These are phyloP conservation scores for Semotilus atromaculatus DNA, from an alignment of 2,797 vertebrate species.

Conservation along the genomic window DNA sequence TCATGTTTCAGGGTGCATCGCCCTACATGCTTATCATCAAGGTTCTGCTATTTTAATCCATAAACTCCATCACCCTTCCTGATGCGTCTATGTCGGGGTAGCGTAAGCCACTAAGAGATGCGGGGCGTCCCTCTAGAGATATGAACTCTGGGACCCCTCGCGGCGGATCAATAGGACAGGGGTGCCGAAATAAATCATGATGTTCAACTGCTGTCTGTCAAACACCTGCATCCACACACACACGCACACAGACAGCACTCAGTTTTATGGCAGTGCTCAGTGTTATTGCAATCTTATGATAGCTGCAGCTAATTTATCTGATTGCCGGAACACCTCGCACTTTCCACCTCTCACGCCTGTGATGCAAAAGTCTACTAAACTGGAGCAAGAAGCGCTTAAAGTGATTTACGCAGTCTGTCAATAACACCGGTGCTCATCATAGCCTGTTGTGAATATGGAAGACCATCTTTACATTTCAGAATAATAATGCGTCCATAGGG, in stretches of 20 bases:
- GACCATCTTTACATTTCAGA: slow-evolving; percentile 31
- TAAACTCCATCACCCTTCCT: neutral
- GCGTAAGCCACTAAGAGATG: slow-evolving; percentile 42
- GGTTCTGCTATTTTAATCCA: slow-evolving; percentile 32
- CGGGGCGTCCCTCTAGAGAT: slow-evolving; percentile 72
- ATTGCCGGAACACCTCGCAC: slow-evolving; percentile 76
- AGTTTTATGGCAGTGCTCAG: slow-evolving; percentile 79
- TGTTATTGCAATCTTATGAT: slow-evolving; percentile 87
- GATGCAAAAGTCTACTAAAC: slow-evolving; percentile 51
- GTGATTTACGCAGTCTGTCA: slow-evolving; percentile 46
- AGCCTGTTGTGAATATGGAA: slow-evolving; percentile 29
- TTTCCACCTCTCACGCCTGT: slow-evolving; percentile 58
- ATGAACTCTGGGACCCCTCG: slow-evolving; percentile 69
- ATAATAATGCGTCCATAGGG: slow-evolving; percentile 35
- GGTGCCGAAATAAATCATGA: slow-evolving; percentile 78
- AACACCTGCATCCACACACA: slow-evolving; percentile 44
- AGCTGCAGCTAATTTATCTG: slow-evolving; percentile 84
- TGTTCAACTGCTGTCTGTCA: slow-evolving; percentile 78
- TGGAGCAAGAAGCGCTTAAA: slow-evolving; percentile 15
- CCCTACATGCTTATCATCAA: slow-evolving; percentile 23
- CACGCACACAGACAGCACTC: slow-evolving; percentile 72
- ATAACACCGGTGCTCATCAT: slow-evolving; percentile 32
- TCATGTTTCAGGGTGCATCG: slow-evolving; percentile 25
- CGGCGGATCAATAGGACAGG: slow-evolving; percentile 79
- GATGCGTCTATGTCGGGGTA: slow-evolving; percentile 21